Base-by-base conservation (phyloP, 2,113 vertebrate species). In the Spermophilus dauricus region DNA sequence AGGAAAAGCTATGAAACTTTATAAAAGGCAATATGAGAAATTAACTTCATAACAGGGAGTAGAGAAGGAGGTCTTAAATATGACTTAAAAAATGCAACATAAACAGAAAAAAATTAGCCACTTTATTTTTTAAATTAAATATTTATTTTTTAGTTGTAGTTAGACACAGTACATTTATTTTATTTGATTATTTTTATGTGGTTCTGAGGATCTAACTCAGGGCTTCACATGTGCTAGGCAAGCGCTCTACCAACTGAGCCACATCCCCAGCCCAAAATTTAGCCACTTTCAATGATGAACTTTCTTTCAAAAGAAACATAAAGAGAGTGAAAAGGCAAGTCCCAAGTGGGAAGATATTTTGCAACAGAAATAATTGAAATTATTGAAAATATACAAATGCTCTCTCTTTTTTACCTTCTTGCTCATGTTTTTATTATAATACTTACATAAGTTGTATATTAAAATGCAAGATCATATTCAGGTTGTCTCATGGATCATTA, bases 381-480 rank as follows among this genome's bases (percentile, higher is more conserved):
- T 3, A 86, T 69, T 90, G 75, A 78, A 89, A 80, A 93, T 86
- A 73, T 37, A 42, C 4, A 51, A 45, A 37, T 61, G 28, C 75
- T 58, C n/a, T 58, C 22, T 81, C 45, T 45, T 45, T 45, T 45
- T 78, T 86, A 45, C 37, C 11, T 37, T 69, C 24, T 75, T 90
- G 6, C 56, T 32, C n/a, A 34, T 87, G 26, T 89, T 98, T 86
- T 84, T 45, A 69, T 76, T 92, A 76, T 24, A 89, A 42, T 32
- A 93, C 12, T 84, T 93, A 81, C 14, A 67, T 77, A 94, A 93
- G 65, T 9, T 73, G 8, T 75, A 42, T 8, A 89, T 83, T 92
- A 86, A 96, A 96, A 95, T 95, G 80, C 26, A 89, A 86, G 69
- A 56, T 92, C 84, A 94, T 80, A 28, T 72, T 92, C 53, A 86